Conservation (phyloP, 2,797 vertebrate genomes). For the Urophycis tenuis region DNA sequence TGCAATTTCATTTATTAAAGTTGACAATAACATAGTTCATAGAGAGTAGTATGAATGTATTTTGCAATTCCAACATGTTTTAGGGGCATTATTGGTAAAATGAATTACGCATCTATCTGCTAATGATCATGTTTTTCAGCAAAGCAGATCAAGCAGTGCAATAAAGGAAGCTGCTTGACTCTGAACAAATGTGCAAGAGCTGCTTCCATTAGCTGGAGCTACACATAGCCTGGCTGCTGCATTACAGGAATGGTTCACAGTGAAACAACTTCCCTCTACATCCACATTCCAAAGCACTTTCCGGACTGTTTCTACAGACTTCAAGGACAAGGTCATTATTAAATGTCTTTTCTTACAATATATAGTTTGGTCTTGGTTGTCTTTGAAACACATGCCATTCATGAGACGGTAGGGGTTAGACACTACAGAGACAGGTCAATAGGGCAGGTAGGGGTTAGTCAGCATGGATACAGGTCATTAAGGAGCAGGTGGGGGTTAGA, state of each 20-base stretch:
- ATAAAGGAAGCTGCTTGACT: neutral
- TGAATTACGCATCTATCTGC: neutral
- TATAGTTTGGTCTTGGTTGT: no score
- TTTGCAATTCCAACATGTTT: slow-evolving; percentile 49
- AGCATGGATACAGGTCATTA: no score
- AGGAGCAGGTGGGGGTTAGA: no score
- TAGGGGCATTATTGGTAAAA: slow-evolving; percentile 41
- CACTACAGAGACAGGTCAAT: no score
- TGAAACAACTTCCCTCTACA: neutral
- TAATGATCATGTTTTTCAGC: neutral
- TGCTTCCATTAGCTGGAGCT: neutral
- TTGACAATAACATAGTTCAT: slow-evolving; percentile 6
- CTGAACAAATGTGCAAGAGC: neutral
- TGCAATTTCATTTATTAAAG: slow-evolving; percentile 51
- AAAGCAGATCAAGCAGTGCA: neutral
- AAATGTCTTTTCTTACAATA: neutral
- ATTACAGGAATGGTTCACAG: neutral
- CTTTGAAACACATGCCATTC: no score
- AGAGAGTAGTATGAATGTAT: slow-evolving; percentile 52
- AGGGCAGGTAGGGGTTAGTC: neutral
- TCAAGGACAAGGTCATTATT: neutral
- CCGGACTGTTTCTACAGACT: neutral
- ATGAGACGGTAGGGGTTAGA: no score
- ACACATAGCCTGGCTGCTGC: neutral
- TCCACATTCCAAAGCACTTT: neutral